Percentiles rank a stretch among this genome's conserved stretches.
These are phyloP conservation scores for Strongylocentrotus purpuratus DNA, from an alignment of 35 echinoderm and acorn worm genomes.

Conservation along the genomic window DNA sequence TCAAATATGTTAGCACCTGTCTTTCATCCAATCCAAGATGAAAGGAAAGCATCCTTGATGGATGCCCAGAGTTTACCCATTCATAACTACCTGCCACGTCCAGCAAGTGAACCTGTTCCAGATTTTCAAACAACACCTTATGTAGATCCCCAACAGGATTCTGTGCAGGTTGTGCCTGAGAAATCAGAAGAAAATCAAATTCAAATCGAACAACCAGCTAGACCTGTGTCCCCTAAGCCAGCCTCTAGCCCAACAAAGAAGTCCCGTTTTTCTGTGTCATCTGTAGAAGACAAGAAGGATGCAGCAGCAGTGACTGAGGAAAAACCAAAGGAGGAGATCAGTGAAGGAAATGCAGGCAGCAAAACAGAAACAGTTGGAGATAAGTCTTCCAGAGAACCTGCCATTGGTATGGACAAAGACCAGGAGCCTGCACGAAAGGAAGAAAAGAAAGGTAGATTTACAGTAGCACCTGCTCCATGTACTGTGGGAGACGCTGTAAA, in stretches of 20 bases:
- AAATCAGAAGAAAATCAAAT: constrained; percentile 24
- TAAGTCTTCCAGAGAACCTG: constrained; percentile 71
- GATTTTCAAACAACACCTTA: neutral
- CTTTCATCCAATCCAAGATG: constrained; percentile 41
- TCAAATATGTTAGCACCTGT: constrained; percentile 13
- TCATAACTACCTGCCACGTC: constrained; percentile 11
- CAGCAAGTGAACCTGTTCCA: constrained; percentile 44
- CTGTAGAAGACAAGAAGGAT: constrained; percentile 19
- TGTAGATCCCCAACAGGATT: constrained; percentile 18
- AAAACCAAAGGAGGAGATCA: neutral
- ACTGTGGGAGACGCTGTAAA: neutral
- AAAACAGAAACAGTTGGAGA: neutral
- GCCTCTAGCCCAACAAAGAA: neutral
- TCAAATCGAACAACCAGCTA: constrained; percentile 16
- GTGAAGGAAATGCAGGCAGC: neutral
- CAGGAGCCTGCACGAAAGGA: neutral
- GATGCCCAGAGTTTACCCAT: constrained; percentile 21
- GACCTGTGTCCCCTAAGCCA: constrained; percentile 33
- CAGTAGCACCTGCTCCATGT: constrained; percentile 39
- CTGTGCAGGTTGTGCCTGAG: neutral
- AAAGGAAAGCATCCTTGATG: constrained; percentile 33
- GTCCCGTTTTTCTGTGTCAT: neutral
- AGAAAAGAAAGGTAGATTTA: constrained; percentile 52
- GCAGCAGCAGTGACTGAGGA: constrained; percentile 27
- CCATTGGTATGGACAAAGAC: constrained; percentile 11